Evolutionary conservation across 2,797 vertebrate genomes (phyloP), one percentile per base, ranked within the genome.

Genomic region (Chanos chanos): DNA sequence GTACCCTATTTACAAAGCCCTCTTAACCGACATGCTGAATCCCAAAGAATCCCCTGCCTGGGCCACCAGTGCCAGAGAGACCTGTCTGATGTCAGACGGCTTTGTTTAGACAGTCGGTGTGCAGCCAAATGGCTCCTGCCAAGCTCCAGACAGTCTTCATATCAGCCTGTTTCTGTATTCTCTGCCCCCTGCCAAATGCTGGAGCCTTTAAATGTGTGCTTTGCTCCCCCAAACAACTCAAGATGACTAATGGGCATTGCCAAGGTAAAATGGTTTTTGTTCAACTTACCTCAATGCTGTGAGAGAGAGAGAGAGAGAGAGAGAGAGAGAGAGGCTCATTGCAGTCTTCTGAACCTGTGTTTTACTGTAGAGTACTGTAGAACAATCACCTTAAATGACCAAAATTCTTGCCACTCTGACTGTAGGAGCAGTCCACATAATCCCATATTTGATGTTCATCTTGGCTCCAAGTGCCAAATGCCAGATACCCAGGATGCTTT

Each of bases 31-130:
- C 53, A 40, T 50, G 33, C 65, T 61, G 70, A 74, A 75, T 81
- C 76, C 74, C 75, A 83, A 72, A 79, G n/a, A n/a, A n/a, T n/a
- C n/a, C n/a, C n/a, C n/a, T n/a, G n/a, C n/a, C 68, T 57, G 61
- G 56, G 66, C 68, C 45, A 49, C 48, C 72, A 24, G 52, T 79
- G 81, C 78, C 78, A 85, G 72, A 80, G 75, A 77, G 70, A 62
- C 73, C 79, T 82, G 84, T 71, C 86, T 80, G 77, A 76, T 79
- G 77, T 87, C 83, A 83, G 72, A 59, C 64, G 51, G 50, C 60
- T 64, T 77, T 87, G 85, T 87, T 89, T 87, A 83, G 77, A 86
- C 77, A 82, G 77, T 71, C 69, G 43, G 30, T 37, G 71, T 65
- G 61, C 75, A 61, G 77, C 81, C 79, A 85, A 82, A 79, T 68